A percentile compares a stretch with the other conserved stretches of the same genome.
Evolutionary conservation across 53 echinoderm and acorn worm species (phyloP).

Genomic region (Apostichopus leukothele): DNA sequence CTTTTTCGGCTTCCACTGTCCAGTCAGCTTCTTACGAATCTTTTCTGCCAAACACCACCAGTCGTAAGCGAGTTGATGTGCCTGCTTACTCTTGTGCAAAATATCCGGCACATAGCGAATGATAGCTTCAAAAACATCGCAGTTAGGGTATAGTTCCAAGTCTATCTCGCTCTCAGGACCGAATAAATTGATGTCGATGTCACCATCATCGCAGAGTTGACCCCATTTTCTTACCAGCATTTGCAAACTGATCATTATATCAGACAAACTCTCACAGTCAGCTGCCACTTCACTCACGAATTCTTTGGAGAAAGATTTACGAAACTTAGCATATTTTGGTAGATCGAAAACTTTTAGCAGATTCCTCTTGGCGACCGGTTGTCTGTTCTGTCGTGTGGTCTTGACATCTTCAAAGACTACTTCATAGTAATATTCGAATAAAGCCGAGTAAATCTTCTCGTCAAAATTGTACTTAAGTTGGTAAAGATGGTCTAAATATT

Average conservation of each 20-base stretch:
- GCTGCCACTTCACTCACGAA: slow-evolving; percentile 39
- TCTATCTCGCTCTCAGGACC: slow-evolving; percentile 57
- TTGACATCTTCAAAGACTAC: slow-evolving; percentile 64
- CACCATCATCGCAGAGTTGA: slow-evolving; percentile 62
- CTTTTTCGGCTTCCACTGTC: slow-evolving; percentile 51
- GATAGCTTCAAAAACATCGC: slow-evolving; percentile 59
- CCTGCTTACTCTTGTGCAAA: slow-evolving; percentile 64
- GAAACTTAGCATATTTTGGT: slow-evolving; percentile 32
- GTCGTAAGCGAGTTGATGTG: slow-evolving; percentile 62
- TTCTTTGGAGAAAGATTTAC: slow-evolving; percentile 18
- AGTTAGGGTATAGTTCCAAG: slow-evolving; percentile 59
- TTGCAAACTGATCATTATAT: slow-evolving; percentile 65
- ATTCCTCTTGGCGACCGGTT: slow-evolving; percentile 36
- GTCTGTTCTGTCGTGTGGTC: slow-evolving; percentile 11
- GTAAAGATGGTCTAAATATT: slow-evolving; percentile 60
- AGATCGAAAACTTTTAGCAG: slow-evolving; percentile 46
- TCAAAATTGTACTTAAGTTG: slow-evolving; percentile 64
- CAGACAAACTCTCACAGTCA: slow-evolving; percentile 69
- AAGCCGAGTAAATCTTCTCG: slow-evolving; percentile 75
- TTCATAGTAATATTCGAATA: slow-evolving; percentile 86
- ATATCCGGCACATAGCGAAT: slow-evolving; percentile 82
- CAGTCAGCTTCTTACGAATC: slow-evolving; percentile 67
- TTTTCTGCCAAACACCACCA: slow-evolving; percentile 96
- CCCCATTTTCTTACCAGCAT: slow-evolving; percentile 68
- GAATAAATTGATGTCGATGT: slow-evolving; percentile 70